phyloP scores from a whole-genome alignment of 2,113 vertebrate genomes.

The Sphyrna mokarran region DNA sequence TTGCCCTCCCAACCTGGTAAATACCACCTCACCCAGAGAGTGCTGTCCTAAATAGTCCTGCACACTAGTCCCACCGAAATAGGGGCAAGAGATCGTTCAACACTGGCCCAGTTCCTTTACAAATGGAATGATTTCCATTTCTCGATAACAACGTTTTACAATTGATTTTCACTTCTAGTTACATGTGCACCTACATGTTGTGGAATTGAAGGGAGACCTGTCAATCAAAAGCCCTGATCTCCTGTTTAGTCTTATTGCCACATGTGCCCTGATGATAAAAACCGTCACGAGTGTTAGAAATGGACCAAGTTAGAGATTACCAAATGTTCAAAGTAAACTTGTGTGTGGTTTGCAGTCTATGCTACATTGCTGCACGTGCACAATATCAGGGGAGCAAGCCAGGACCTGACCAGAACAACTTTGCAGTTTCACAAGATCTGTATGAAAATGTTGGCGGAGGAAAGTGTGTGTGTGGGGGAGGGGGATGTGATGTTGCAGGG shows the following conservation, averaged over 20 bases:
- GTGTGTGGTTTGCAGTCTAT: neutral
- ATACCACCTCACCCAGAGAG: neutral
- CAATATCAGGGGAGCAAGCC: neutral
- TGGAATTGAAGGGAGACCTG: neutral
- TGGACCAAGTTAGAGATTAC: neutral
- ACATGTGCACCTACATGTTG: neutral
- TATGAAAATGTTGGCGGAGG: neutral
- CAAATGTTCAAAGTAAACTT: neutral
- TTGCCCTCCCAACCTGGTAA: neutral
- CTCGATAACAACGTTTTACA: neutral
- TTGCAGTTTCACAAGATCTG: neutral
- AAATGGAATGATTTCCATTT: neutral
- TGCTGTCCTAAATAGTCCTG: neutral
- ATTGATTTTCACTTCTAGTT: neutral
- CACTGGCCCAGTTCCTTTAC: neutral
- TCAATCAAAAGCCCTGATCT: neutral
- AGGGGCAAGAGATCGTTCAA: neutral
- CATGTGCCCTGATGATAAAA: neutral
- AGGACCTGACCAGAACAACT: neutral
- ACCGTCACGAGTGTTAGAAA: neutral
- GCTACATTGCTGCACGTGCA: neutral
- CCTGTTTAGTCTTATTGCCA: neutral
- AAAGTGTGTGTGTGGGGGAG: too few species aligned
- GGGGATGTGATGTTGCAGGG: neutral
- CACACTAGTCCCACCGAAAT: neutral